Evolutionary conservation across 2,113 vertebrate genomes (phyloP).

Genomic region (Delphinapterus leucas): DNA sequence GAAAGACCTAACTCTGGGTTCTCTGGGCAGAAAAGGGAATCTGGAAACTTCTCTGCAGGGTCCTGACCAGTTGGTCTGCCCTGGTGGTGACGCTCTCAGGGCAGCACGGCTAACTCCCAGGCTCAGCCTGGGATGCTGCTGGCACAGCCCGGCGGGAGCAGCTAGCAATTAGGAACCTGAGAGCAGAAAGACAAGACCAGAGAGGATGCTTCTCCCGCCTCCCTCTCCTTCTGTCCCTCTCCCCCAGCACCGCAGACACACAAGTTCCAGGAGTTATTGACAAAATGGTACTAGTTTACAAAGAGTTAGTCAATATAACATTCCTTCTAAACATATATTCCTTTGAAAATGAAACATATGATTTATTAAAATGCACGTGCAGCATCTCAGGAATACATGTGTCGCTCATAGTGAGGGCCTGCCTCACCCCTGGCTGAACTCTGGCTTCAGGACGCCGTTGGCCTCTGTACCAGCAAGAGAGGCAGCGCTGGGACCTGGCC

Average conservation of each 20-base stretch:
- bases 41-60: neutral
- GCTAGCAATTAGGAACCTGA: neutral
- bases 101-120: no score
- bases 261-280: neutral
- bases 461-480: rapidly evolving
- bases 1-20: neutral
- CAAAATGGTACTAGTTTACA: neutral
- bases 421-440: neutral
- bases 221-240: rapidly evolving
- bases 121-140: no score
- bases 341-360: neutral
- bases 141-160: no score
- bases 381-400: neutral
- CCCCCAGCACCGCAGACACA: neutral
- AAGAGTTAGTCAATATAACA: neutral
- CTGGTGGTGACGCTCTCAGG: neutral
- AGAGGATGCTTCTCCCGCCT: neutral
- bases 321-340: neutral
- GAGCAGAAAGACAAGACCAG: no score
- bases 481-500: neutral
- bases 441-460: neutral
- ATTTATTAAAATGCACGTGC: neutral
- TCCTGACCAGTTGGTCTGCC: neutral
- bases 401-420: rapidly evolving
- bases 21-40: neutral